These are phyloP conservation scores for Austrofundulus limnaeus DNA, from an alignment of 2,113 vertebrate genomes.

Conservation along the genomic window DNA sequence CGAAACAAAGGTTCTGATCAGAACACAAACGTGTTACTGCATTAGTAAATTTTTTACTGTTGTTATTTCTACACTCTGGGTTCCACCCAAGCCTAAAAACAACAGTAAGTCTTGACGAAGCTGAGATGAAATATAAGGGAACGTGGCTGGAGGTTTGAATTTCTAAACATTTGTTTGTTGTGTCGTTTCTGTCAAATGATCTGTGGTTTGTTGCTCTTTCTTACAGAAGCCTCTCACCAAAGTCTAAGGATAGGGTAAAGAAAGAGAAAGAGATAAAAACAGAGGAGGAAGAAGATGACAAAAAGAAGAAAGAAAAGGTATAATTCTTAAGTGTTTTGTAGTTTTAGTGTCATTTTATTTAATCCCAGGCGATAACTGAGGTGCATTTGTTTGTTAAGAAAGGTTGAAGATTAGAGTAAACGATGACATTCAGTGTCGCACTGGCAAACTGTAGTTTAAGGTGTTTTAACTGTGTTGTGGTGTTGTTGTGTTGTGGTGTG, in stretches of 20 bases:
- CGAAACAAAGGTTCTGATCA: too few relatives aligned
- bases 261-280: constrained; percentile 86
- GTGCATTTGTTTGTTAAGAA: too few relatives aligned
- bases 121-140: too few relatives aligned
- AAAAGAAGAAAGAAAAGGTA: constrained; percentile 88
- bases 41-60: too few relatives aligned
- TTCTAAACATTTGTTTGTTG: not conserved
- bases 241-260: constrained; percentile 88
- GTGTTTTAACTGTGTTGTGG: not conserved
- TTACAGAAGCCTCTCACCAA: constrained; percentile 84
- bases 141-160: too few relatives aligned
- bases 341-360: too few relatives aligned
- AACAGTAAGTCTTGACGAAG: too few relatives aligned
- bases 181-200: not conserved
- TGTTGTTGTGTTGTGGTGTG: not conserved
- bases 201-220: not conserved
- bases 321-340: not conserved
- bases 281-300: constrained; percentile 89
- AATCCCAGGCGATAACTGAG: too few relatives aligned
- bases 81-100: too few relatives aligned
- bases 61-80: too few relatives aligned
- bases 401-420: too few relatives aligned
- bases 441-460: not conserved
- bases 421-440: not conserved
- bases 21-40: too few relatives aligned